Evolutionary conservation across 1,140 invertebrate genomes (phyloP).

Genomic region (Radopholus similis): DNA sequence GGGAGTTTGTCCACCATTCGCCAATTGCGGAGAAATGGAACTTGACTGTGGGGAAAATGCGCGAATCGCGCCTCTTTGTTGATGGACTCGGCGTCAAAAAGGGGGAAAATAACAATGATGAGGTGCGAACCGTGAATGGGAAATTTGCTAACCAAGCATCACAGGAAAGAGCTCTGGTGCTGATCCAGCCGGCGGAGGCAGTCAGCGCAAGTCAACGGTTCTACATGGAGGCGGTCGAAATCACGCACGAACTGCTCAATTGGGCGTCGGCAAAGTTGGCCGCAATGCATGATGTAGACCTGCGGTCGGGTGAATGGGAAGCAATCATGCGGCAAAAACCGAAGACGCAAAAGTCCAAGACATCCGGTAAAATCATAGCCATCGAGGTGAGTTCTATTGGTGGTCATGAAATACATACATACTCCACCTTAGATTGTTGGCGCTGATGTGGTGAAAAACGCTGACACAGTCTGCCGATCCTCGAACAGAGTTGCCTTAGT

Average conservation of each 20-base stretch:
- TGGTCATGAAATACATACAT: neutral
- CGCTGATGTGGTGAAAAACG: neutral
- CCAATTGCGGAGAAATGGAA: neutral
- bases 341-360: neutral
- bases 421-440: neutral
- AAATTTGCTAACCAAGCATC: neutral
- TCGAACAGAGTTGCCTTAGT: neutral
- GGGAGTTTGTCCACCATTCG: conserved; percentile 18
- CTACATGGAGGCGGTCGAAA: conserved; percentile 10
- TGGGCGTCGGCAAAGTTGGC: neutral
- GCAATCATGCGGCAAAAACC: conserved; percentile 14
- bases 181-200: conserved; percentile 8
- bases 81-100: neutral
- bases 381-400: conserved; percentile 22
- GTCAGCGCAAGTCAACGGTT: neutral
- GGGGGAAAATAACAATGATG: neutral
- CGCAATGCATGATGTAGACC: conserved; percentile 33
- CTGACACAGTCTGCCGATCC: neutral
- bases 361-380: conserved; percentile 28
- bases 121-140: neutral
- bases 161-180: conserved; percentile 21
- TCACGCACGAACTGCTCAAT: neutral
- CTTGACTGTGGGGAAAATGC: conserved; percentile 4
- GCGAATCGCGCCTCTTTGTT: conserved; percentile 15
- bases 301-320: conserved; percentile 27